These are phyloP conservation scores for Ammodramus savannarum DNA, from an alignment of 2,113 vertebrate genomes.

Conservation along the genomic window DNA sequence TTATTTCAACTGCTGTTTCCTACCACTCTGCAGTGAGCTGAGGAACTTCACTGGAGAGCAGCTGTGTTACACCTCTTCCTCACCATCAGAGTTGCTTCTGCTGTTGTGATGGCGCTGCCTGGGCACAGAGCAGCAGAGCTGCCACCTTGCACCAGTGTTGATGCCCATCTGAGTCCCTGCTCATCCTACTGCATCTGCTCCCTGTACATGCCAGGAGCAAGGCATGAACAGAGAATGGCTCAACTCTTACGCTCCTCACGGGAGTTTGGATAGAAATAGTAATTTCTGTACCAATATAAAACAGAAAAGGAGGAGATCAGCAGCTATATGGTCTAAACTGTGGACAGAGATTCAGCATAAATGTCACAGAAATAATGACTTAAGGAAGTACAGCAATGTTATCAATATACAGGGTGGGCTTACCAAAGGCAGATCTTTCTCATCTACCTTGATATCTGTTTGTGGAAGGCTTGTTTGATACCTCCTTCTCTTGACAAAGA, in stretches of 20 bases:
- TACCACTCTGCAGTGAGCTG: background rate
- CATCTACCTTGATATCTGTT: background rate
- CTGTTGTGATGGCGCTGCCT: fast-evolving
- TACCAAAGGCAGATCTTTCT: background rate
- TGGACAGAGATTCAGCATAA: background rate
- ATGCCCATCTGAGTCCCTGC: background rate
- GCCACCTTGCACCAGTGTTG: fast-evolving
- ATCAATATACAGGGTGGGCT: fast-evolving
- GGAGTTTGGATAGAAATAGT: background rate
- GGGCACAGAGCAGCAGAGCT: background rate
- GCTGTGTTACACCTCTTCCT: background rate
- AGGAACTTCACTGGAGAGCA: background rate
- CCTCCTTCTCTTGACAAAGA: background rate
- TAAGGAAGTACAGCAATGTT: background rate
- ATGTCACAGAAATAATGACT: background rate
- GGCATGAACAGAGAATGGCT: background rate
- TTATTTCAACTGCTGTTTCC: background rate
- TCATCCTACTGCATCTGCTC: background rate
- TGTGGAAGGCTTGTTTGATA: background rate
- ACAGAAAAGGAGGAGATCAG: background rate
- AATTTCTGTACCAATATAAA: background rate
- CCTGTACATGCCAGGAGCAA: fast-evolving
- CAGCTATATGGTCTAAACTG: background rate
- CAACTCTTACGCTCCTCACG: fast-evolving
- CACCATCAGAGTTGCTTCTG: background rate